A percentile compares a stretch with the other conserved stretches of the same genome.
Evolutionary conservation across 2,113 vertebrate species (phyloP).

Genomic region (Pterophyllum scalare): DNA sequence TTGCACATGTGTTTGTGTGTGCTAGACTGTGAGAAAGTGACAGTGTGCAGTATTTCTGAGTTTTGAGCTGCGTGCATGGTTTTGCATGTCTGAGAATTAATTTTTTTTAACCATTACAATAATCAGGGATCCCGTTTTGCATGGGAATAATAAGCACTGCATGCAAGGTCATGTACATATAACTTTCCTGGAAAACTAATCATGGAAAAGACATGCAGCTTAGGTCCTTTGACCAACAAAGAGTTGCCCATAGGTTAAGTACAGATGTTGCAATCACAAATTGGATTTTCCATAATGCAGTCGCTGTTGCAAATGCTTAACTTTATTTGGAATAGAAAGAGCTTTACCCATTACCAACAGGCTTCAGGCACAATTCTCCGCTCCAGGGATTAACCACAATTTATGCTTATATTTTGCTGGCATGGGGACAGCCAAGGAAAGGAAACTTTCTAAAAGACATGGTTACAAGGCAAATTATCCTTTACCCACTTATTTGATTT

Average conservation of each 20-base stretch:
- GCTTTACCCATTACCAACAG: constrained; percentile 64
- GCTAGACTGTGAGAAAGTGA: constrained; percentile 8
- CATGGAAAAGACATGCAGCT: constrained; percentile 64
- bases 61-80: constrained; percentile 8
- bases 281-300: constrained; percentile 74
- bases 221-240: constrained; percentile 48
- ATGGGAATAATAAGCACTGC: constrained; percentile 62
- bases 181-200: constrained; percentile 66
- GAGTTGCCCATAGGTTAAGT: constrained; percentile 59
- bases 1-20: neutral
- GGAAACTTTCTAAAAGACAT: constrained; percentile 48
- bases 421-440: constrained; percentile 38
- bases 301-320: constrained; percentile 66
- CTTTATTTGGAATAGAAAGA: constrained; percentile 72
- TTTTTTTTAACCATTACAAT: constrained; percentile 37
- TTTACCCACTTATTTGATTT: constrained; percentile 46
- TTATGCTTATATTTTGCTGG: constrained; percentile 69
- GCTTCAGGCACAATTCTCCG: constrained; percentile 62
- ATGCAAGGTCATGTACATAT: constrained; percentile 70
- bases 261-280: constrained; percentile 76
- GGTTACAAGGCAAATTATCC: constrained; percentile 44
- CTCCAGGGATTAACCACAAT: constrained; percentile 65
- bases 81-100: constrained; percentile 65
- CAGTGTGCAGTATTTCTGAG: neutral
- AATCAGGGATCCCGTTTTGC: constrained; percentile 46